phyloP scores from a whole-genome alignment of 2,888 invertebrate species.

The Sphaerophoria taeniata region DNA sequence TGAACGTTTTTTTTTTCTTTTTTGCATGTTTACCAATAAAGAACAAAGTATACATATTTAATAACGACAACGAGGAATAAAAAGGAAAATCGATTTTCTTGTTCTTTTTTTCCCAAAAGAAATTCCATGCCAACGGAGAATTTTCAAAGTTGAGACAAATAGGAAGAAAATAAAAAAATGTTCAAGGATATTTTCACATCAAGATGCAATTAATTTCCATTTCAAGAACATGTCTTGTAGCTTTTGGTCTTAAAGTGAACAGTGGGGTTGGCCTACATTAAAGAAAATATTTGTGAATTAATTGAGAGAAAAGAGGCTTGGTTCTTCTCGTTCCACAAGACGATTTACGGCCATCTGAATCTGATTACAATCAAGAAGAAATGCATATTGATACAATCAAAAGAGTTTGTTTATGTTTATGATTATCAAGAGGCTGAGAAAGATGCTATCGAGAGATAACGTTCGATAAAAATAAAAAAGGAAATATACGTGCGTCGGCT shows the following conservation, averaged over 20 bases:
- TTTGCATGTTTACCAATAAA: conserved; percentile 28
- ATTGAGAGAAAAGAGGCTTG: background rate
- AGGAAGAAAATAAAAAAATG: conserved; percentile 4
- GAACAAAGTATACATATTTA: conserved; percentile 44
- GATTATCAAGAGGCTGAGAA: no score
- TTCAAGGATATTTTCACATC: conserved; percentile 32
- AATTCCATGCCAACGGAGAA: conserved; percentile 7
- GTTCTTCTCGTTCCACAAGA: background rate
- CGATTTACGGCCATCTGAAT: background rate
- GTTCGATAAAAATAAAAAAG: no score
- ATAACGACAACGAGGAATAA: conserved; percentile 52
- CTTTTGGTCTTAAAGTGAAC: background rate
- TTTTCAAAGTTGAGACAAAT: conserved; percentile 21
- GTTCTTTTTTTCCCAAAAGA: background rate
- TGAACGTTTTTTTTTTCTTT: background rate
- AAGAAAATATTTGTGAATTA: background rate
- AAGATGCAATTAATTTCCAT: conserved; percentile 38
- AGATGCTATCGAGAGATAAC: no score
- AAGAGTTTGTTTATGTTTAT: no score
- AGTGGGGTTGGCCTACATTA: background rate
- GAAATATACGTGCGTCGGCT: no score
- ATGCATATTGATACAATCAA: no score
- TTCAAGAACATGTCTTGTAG: conserved; percentile 8
- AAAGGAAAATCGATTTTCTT: conserved; percentile 60
- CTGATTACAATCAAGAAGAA: no score